Evolutionary conservation across 2,888 invertebrate species (phyloP), one percentile per base, ranked within the genome.

Genomic region (Diogma glabrata): DNA sequence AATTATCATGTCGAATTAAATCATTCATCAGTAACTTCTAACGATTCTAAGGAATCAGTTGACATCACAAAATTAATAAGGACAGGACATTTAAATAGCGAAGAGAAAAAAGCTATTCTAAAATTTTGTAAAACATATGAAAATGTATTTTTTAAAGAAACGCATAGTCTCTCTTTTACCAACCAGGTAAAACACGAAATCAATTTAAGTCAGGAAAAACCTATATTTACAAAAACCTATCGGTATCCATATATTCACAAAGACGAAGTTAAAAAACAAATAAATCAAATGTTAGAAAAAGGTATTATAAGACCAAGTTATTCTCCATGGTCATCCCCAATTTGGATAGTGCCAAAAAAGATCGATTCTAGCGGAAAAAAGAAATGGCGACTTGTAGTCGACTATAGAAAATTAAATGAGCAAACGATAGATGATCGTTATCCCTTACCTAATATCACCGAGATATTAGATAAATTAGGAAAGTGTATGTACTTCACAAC

Each of bases 91-190:
- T 24, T 57, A 5, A 57, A 57, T 50, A 7, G 16, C 14, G 56
- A 58, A 54, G 57, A 57, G 46, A 26, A 26, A 28, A 24, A 51
- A 3, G 48, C 45, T 16, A 50, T 54, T 48, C n/a, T 53, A 33
- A 40, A 53, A 19, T 53, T 58, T 9, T 53, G 55, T 40, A 51
- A n/a, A 33, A 19, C 50, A 17, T 57, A 51, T 16, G 52, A 52
- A 26, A 52, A 28, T 12, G 28, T 28, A 28, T 36, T 36, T 10
- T 19, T 17, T 17, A 36, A 36, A 16, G 2, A 36, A 36, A 14
- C 16, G 7, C 36, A 36, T 17, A 36, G 17, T 8, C 36, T 36
- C 17, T 17, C 36, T 8, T 14, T 14, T 17, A 36, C 36, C 16
- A 36, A 36, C 8, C 16, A 36, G 17, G 17, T 36, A 14, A 36